phyloP scores from a whole-genome alignment of 1,140 invertebrate genomes.

The Bacillus rossius region DNA sequence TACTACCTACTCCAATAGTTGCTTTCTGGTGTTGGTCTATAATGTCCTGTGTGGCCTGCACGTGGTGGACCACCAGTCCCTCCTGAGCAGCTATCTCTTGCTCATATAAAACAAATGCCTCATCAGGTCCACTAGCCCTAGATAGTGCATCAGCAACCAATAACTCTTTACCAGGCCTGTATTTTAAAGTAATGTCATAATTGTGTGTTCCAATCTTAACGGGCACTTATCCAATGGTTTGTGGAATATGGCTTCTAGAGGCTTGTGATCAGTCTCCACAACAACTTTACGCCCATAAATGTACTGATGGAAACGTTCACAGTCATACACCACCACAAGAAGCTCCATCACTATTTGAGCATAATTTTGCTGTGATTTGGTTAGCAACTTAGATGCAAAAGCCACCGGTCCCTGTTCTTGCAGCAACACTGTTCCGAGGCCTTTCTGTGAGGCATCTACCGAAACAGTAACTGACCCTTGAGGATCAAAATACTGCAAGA shows the following conservation, averaged over 20 bases:
- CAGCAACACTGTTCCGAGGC: slow-evolving; percentile 38
- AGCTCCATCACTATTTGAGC: slow-evolving; percentile 44
- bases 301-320: slow-evolving; percentile 18
- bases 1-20: too few species aligned
- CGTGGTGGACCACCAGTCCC: too few species aligned
- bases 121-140: slow-evolving; percentile 13
- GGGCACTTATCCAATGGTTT: slow-evolving; percentile 38
- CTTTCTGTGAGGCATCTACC: slow-evolving; percentile 37
- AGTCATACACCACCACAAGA: slow-evolving; percentile 27
- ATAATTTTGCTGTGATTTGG: slow-evolving; percentile 35
- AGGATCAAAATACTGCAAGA: slow-evolving; percentile 24
- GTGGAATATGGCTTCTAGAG: slow-evolving; percentile 35
- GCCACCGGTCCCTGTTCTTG: slow-evolving; percentile 38
- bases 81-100: too few species aligned
- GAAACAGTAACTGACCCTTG: slow-evolving; percentile 29
- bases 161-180: slow-evolving; percentile 20
- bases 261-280: slow-evolving; percentile 41
- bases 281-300: slow-evolving; percentile 31
- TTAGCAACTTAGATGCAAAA: slow-evolving; percentile 37
- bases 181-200: slow-evolving; percentile 26
- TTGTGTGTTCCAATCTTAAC: slow-evolving; percentile 30
- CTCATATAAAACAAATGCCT: too few species aligned
- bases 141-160: slow-evolving; percentile 22
- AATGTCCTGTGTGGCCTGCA: too few species aligned
- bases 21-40: too few species aligned